Conservation (phyloP, 2,113 vertebrate genomes). For the Gymnocephalus cernua region DNA sequence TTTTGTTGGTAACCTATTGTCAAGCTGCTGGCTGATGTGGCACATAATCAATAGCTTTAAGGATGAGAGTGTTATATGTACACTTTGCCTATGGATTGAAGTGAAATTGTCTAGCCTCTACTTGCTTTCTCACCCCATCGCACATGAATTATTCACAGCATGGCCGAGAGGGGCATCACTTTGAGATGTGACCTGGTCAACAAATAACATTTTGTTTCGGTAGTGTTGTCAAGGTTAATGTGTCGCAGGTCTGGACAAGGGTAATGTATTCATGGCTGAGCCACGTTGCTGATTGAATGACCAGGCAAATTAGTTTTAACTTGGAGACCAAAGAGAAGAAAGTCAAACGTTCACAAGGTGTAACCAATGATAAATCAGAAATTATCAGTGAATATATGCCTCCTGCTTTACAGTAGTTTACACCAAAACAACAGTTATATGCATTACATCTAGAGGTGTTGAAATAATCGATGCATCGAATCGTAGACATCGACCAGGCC, state of each 20-base stretch:
- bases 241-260: constrained; percentile 66
- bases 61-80: constrained; percentile 61
- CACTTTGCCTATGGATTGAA: constrained; percentile 57
- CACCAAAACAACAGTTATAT: not conserved
- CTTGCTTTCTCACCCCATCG: constrained; percentile 23
- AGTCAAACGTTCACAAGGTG: constrained; percentile 21
- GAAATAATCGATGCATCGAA: too few relatives aligned
- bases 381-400: not conserved
- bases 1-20: constrained; percentile 77
- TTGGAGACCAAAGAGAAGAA: constrained; percentile 13
- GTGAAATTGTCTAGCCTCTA: constrained; percentile 34
- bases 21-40: constrained; percentile 65
- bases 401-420: not conserved
- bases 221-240: constrained; percentile 82
- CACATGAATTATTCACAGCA: constrained; percentile 79
- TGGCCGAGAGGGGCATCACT: constrained; percentile 62
- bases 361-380: constrained; percentile 6
- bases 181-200: constrained; percentile 78
- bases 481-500: too few relatives aligned
- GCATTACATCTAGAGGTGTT: not conserved
- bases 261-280: constrained; percentile 68
- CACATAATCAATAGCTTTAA: constrained; percentile 81
- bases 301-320: constrained; percentile 30
- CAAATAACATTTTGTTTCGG: constrained; percentile 76
- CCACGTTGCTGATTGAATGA: constrained; percentile 69